Evolutionary conservation across 1,140 invertebrate genomes (phyloP), one percentile per base, ranked within the genome.

Genomic region (Drosophila rufa): DNA sequence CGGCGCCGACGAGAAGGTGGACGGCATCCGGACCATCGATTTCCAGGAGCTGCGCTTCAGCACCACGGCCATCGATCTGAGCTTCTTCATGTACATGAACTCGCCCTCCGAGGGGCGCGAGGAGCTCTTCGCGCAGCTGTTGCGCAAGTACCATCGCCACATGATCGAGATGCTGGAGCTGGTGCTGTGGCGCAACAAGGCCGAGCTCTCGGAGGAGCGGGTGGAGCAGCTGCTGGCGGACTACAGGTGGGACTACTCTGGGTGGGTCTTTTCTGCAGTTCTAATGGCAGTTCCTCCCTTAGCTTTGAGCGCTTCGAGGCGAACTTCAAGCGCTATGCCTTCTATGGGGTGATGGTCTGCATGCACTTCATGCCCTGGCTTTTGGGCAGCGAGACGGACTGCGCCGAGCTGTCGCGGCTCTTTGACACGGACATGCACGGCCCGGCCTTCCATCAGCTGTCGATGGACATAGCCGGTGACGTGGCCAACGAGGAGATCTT

Each of bases 51-150:
- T 92, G 22, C 92, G 92, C 47, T 92, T 73, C 53, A 83, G 85
- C 36, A 80, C 85, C 36, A 79, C 79, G 1, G 81, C 76, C 38
- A 71, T 93, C 11, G 92, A 93, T 56, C 42, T 93, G 7, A 84
- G 85, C 40, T 93, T 93, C 57, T 85, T 82, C n/a, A 59, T 93
- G 76, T 93, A 91, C 56, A 91, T 93, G 79, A 93, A 93, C 50
- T 89, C 84, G 4, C 57, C 78, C 0, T 45, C 55, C 4, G 66
- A 60, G 2, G 45, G 67, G 0, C 83, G 87, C 1, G 51, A 43
- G 1, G 48, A 42, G 15, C 25, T 78, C 42, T 89, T 66, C n/a
- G 38, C 68, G 2, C 15, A 50, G 4, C 27, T 87, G 33, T 19
- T 87, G 46, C 38, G 43, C 1, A 50, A 61, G 11, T 87, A 87